phyloP scores from a whole-genome alignment of 1,140 invertebrate species.

The Bombus sylvicola region DNA sequence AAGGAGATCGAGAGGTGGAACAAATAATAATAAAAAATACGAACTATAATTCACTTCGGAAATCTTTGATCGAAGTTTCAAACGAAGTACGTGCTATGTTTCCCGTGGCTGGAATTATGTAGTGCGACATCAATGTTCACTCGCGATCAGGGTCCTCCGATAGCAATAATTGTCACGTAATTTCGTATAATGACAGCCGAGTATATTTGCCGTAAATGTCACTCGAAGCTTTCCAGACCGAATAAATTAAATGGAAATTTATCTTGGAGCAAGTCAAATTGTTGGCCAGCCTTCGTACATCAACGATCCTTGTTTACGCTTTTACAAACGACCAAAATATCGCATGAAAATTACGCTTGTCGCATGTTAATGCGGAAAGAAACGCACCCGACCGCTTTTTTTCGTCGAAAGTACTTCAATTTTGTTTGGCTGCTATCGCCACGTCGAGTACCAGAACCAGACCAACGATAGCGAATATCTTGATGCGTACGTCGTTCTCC shows the following conservation, averaged over 20 bases:
- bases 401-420: background rate
- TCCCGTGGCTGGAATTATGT: background rate
- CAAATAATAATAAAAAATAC: background rate
- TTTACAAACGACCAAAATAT: background rate
- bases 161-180: conserved; percentile 50
- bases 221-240: background rate
- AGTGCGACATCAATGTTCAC: background rate
- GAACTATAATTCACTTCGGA: background rate
- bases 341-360: conserved; percentile 18
- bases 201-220: background rate
- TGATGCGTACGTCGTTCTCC: conserved; percentile 7
- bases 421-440: background rate
- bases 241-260: conserved; percentile 45
- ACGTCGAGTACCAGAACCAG: no score
- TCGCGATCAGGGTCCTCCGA: conserved; percentile 13
- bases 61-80: background rate
- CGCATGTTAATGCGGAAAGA: conserved; percentile 14
- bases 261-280: conserved; percentile 16
- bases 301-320: conserved; percentile 16
- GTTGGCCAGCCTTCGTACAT: conserved; percentile 11
- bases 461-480: conserved; percentile 21
- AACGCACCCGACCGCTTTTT: background rate
- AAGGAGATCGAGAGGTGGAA: no score
- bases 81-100: background rate
- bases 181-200: conserved; percentile 31